Evolutionary conservation across 2,888 invertebrate genomes (phyloP), one percentile per base, ranked within the genome.

Genomic region (Melanotus villosus): DNA sequence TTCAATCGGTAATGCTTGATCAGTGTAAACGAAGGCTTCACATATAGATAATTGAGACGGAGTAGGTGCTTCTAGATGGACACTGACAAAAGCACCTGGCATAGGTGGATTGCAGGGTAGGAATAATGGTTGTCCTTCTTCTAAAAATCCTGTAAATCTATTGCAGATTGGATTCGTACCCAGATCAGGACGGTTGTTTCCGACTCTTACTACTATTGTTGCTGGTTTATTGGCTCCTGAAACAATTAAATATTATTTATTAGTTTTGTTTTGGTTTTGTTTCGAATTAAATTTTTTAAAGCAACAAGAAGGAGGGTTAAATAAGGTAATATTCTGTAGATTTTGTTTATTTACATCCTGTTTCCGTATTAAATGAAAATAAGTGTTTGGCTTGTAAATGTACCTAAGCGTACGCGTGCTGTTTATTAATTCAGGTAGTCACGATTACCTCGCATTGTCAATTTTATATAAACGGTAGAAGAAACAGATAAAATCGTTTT

Each of bases 51-150:
- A 86, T 71, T 94, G 94, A 71, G 91, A 92, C 0, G 92, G 90
- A 0, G 86, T 81, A 0, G 91, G 88, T 0, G 92, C 90, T 85
- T 97, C 96, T 65, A 97, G 83, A 80, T 96, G 96, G 0, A 97
- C 95, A 76, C 95, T 95, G 71, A 97, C 96, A 83, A 97, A 97
- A 6, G 97, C 97, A 0, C 96, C 96, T 0, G 96, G 95, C 95
- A 96, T 96, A 0, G 96, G 96, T 0, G 96, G 96, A 84, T 96
- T 96, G 86, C 97, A 97, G 0, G 97, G 96, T 57, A 97, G 85
- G 85, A 96, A 97, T 4, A 97, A 87, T 0, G 97, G 96, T 80
- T 96, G 94, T 0, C 96, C 96, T 82, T 96, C 96, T 81, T 96
- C 94, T 9, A 95, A 85, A 70, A 90, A 90, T 0, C 96, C 96